A percentile compares a stretch with the other conserved stretches of the same genome.
Evolutionary conservation across 1,140 invertebrate genomes (phyloP).

Genomic region (Solenopsis fugax): DNA sequence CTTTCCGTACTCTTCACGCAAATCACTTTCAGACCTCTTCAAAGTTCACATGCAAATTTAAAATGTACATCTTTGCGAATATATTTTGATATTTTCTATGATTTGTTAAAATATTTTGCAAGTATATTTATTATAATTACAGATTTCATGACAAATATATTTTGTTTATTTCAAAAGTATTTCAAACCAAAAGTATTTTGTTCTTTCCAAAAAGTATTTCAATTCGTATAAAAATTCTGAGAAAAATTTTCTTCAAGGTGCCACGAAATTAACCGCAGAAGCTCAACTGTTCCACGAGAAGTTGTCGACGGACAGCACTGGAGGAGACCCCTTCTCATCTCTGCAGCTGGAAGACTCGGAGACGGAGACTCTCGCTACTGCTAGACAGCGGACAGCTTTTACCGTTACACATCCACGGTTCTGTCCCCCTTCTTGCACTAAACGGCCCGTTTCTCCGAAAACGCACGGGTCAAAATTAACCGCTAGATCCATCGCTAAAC

Average conservation of each 20-base stretch:
- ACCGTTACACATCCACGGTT: slow-evolving; percentile 30
- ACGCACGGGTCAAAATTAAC: slow-evolving; percentile 29
- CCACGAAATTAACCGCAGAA: background rate
- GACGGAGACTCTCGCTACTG: background rate
- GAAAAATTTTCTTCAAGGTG: too few species aligned
- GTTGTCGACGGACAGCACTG: slow-evolving; percentile 24
- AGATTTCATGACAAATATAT: too few species aligned
- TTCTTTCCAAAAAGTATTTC: too few species aligned
- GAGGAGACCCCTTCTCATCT: background rate
- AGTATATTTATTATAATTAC: background rate
- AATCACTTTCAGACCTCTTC: background rate
- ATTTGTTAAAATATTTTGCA: background rate
- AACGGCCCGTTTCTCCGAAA: slow-evolving; percentile 30
- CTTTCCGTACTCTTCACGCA: background rate
- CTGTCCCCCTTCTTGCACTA: slow-evolving; percentile 30
- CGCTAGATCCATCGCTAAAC: background rate
- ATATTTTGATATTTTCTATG: background rate
- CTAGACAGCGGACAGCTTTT: background rate
- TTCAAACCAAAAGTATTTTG: too few species aligned
- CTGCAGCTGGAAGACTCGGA: background rate
- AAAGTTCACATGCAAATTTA: background rate
- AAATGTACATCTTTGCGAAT: background rate
- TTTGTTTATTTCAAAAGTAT: too few species aligned
- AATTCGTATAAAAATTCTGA: too few species aligned
- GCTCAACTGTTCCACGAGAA: background rate